Evolutionary conservation across 2,113 vertebrate species (phyloP), one percentile per base, ranked within the genome.

Genomic region (Gadus macrocephalus): DNA sequence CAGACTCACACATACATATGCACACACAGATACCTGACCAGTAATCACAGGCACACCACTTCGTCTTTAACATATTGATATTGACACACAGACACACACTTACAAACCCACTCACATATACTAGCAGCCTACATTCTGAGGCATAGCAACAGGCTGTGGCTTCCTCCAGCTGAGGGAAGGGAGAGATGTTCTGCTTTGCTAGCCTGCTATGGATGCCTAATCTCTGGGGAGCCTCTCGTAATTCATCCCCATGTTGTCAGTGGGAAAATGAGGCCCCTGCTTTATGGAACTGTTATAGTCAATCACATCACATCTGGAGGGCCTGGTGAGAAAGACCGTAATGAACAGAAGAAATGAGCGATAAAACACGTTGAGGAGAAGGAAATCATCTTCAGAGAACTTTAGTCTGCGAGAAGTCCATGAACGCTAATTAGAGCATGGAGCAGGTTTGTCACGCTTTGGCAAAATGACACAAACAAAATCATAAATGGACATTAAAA

Each of bases 281-380:
- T 90, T 87, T 90, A 89, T 80, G 64, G 74, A 72, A 67, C 78
- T 71, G 81, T 85, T 81, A 83, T 75, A 84, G 72, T 75, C 67
- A 78, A 79, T 49, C 42, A 69, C 85, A 64, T 75, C 20, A 15
- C 74, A 81, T 72, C 75, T 79, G 74, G 66, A 74, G 49, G 42
- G 60, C 75, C 59, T 71, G 63, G 11, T 49, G 42, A 49, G 42
- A 42, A 42, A 49, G 42, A 49, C 42, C 8, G 42, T 9, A 49
- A 49, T 49, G 8, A 49, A 49, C 42, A 49, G 42, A 49, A 49
- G 42, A 49, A 49, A 49, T 49, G 42, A 49, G 42, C 12, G 42
- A 49, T 49, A 49, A 49, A 49, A 14, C 42, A 49, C 42, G 42
- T 14, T 14, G 42, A 49, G 42, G 42, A 9, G 42, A 49, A 14